Evolutionary conservation across 2,888 invertebrate genomes (phyloP), one percentile per base, ranked within the genome.

Genomic region (Homarus gammarus): DNA sequence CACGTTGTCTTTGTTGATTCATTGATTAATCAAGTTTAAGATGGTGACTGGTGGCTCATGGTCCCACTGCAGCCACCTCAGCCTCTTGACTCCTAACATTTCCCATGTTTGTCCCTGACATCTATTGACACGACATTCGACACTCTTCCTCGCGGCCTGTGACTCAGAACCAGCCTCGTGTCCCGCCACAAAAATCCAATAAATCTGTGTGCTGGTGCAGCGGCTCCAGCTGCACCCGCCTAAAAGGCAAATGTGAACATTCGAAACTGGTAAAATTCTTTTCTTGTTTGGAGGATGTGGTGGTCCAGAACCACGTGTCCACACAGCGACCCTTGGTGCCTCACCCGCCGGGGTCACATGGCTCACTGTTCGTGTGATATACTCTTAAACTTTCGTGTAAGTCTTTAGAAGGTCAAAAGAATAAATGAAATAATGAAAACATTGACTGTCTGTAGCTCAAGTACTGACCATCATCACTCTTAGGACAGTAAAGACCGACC

Each of bases 181-280:
- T 64, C 51, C 51, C 3, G 33, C 78, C 78, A 78, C 78, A 78
- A 78, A 77, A 78, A 78, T 78, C 78, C 78, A 78, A 78, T 78
- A 78, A 78, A 78, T 56, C 78, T 78, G 51, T 56, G 56, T 78
- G 78, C 56, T 78, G 78, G 33, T 27, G 64, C 31, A 64, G 5
- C 31, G 64, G 64, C 64, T 64, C 64, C 31, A n/a, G 31, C 64
- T 64, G 64, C 64, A 64, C 3, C 31, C 31, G 64, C 64, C 64
- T 64, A 27, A 64, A 64, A 64, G 64, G 64, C 64, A 64, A 64
- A 64, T 64, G 64, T 27, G n/a, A n/a, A 64, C 31, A 64, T 64
- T 64, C 31, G 64, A 22, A n/a, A 64, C 64, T 27, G 12, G 64
- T 27, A 6, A n/a, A 64, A 64, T 27, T 64, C 64, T 64, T 64